Percentiles rank a stretch among this genome's conserved stretches.
These are phyloP conservation scores for Petrolisthes cinctipes DNA, from an alignment of 2,888 invertebrate genomes.

Conservation along the genomic window DNA sequence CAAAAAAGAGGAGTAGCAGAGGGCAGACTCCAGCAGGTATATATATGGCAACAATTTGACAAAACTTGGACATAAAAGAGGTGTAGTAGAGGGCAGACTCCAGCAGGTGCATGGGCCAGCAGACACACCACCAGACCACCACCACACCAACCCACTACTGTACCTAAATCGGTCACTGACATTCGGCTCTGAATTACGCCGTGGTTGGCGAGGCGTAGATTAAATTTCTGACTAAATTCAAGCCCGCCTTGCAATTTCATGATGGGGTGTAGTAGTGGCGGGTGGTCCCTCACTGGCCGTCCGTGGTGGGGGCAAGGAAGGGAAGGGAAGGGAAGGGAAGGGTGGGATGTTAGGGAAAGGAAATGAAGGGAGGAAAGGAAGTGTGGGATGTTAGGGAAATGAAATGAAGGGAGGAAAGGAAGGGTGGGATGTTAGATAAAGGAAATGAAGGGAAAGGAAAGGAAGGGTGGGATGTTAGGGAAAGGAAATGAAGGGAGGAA, in stretches of 20 bases:
- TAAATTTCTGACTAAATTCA: constrained; percentile 50
- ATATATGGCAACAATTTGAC: too few relatives aligned
- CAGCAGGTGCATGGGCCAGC: too few relatives aligned
- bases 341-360: background rate
- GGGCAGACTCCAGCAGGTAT: too few relatives aligned
- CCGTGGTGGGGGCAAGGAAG: background rate
- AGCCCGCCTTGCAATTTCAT: constrained; percentile 40
- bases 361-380: background rate
- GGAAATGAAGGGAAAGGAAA: background rate
- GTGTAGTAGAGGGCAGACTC: too few relatives aligned
- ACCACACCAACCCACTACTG: background rate
- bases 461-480: background rate
- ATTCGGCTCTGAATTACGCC: constrained; percentile 34
- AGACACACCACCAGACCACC: too few relatives aligned
- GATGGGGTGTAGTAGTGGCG: constrained; percentile 31
- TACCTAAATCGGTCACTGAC: constrained; percentile 31
- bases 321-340: background rate
- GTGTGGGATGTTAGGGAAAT: too few relatives aligned
- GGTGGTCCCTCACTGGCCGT: background rate
- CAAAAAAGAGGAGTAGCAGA: too few relatives aligned
- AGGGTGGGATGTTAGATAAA: too few relatives aligned
- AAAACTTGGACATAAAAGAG: too few relatives aligned
- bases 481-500: background rate
- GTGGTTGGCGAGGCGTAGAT: constrained; percentile 37
- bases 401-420: too few relatives aligned